phyloP scores from a whole-genome alignment of 1,140 invertebrate genomes.

The Penaeus vannamei region DNA sequence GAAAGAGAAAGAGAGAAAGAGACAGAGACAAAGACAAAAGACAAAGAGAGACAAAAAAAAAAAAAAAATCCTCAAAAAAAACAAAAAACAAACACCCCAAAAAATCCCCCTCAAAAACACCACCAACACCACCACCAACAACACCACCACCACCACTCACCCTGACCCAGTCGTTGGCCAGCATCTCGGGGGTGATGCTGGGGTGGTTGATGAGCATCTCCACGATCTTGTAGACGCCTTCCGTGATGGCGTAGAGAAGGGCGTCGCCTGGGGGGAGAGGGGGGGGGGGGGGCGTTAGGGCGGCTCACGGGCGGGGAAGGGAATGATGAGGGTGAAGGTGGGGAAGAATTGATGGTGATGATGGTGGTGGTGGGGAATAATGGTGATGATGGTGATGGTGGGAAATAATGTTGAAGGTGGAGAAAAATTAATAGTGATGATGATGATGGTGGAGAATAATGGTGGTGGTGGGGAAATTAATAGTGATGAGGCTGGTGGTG shows the following conservation, averaged over 20 bases:
- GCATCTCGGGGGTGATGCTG: conserved; percentile 73
- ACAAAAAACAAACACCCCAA: too few relatives aligned
- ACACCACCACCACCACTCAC: conserved; percentile 9
- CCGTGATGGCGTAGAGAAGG: conserved; percentile 74
- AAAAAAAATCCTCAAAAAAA: not conserved
- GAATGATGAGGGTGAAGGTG: too few relatives aligned
- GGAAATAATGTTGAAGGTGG: too few relatives aligned
- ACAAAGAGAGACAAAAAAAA: not conserved
- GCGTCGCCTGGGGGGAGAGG: conserved; percentile 71
- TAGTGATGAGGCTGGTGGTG: too few relatives aligned
- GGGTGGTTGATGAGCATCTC: conserved; percentile 77
- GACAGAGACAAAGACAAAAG: not conserved
- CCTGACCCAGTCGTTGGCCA: conserved; percentile 71
- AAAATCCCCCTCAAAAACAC: not conserved
- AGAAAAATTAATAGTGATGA: too few relatives aligned
- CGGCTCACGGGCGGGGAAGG: not conserved
- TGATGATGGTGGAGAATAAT: too few relatives aligned
- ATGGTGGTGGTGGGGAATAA: too few relatives aligned
- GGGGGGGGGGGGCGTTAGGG: not conserved
- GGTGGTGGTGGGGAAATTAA: too few relatives aligned
- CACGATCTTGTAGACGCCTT: conserved; percentile 76
- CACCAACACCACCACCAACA: not conserved
- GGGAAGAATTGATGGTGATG: too few relatives aligned
- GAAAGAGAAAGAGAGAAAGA: not conserved
- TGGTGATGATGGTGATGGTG: too few relatives aligned